Evolutionary conservation across 2,113 vertebrate species (phyloP).

Genomic region (Bucco capensis): DNA sequence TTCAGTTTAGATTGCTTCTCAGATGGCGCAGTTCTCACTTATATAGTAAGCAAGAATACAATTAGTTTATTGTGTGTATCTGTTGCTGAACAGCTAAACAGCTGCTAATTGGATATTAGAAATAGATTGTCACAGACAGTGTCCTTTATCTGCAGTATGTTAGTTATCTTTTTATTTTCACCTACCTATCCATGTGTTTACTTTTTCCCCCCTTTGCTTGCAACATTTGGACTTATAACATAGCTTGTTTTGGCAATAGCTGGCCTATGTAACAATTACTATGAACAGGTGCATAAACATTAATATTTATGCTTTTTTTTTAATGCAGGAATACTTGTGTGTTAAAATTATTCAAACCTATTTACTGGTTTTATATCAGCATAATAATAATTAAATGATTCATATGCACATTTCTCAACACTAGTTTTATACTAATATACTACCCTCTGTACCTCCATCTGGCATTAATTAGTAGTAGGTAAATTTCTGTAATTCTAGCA

Average conservation of each 20-base stretch:
- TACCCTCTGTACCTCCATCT: background rate
- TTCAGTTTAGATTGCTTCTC: background rate
- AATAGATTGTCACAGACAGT: background rate
- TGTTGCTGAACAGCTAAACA: background rate
- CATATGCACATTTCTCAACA: background rate
- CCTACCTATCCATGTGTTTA: background rate
- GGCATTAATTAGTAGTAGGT: background rate
- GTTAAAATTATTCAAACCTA: background rate
- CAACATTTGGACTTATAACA: background rate
- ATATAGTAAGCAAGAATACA: background rate
- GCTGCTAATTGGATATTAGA: background rate
- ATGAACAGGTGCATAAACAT: background rate
- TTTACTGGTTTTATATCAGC: background rate
- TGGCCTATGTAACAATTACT: background rate
- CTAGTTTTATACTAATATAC: background rate
- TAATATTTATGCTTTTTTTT: constrained; percentile 11
- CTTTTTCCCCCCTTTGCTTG: background rate
- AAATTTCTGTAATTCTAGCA: background rate
- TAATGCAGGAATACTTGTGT: background rate
- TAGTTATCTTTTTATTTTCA: background rate
- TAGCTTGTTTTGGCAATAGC: background rate
- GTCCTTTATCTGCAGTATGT: background rate
- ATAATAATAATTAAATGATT: background rate
- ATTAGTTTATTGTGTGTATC: background rate
- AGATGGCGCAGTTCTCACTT: background rate